phyloP scores from a whole-genome alignment of 2,797 vertebrate species.

The Gobio occitaniae region DNA sequence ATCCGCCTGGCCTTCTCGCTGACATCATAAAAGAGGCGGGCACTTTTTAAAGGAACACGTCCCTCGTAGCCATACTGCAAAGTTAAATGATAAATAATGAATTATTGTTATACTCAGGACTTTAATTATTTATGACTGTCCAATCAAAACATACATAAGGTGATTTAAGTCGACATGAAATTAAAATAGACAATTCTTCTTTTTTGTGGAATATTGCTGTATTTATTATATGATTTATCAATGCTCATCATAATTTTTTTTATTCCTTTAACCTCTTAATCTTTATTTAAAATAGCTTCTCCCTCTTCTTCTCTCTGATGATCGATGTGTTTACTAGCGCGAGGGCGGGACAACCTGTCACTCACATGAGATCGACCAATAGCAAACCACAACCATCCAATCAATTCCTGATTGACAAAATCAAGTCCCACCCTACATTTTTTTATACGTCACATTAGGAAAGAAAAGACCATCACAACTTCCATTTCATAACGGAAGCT shows the following conservation, averaged over 20 bases:
- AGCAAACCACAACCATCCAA: background rate
- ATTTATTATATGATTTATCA: no score
- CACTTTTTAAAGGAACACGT: slow-evolving; percentile 87
- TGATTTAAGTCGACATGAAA: background rate
- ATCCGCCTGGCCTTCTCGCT: slow-evolving; percentile 92
- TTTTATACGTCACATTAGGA: background rate
- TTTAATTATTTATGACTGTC: background rate
- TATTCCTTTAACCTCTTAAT: no score
- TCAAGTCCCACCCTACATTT: background rate
- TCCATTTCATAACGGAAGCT: no score
- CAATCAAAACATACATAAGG: background rate
- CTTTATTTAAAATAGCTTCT: no score
- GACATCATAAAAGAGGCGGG: slow-evolving; percentile 92
- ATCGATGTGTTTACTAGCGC: no score
- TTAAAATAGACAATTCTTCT: background rate
- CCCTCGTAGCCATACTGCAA: slow-evolving; percentile 92
- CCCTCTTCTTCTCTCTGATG: no score
- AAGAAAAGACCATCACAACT: no score
- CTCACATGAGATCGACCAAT: background rate
- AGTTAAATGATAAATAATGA: background rate
- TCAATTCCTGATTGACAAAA: background rate
- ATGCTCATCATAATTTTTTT: no score
- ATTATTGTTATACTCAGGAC: background rate
- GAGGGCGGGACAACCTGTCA: background rate
- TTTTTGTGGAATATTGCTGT: background rate